These are phyloP conservation scores for Ophioninae sp. DNA, from an alignment of 2,888 invertebrate genomes.

Conservation along the genomic window DNA sequence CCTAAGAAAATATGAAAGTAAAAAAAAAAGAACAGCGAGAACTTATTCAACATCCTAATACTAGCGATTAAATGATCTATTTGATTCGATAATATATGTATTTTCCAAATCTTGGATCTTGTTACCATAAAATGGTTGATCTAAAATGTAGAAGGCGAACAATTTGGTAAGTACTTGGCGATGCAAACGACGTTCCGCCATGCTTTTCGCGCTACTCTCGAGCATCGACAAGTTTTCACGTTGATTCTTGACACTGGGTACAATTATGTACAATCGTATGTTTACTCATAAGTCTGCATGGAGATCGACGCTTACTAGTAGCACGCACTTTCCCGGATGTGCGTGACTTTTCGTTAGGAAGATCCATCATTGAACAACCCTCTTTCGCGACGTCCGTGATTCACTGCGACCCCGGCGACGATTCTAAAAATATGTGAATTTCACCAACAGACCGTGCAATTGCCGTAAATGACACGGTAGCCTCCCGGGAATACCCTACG, in stretches of 20 bases:
- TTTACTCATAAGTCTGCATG: not conserved
- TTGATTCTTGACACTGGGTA: not conserved
- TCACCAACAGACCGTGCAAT: slow-evolving; percentile 23
- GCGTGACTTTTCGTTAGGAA: slow-evolving; percentile 54
- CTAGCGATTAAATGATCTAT: not conserved
- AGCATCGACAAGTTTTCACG: not conserved
- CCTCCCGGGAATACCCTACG: not conserved
- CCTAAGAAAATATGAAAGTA: too few species aligned
- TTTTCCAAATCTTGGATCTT: too few species aligned
- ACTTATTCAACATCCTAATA: too few species aligned
- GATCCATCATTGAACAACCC: slow-evolving; percentile 3
- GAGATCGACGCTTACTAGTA: slow-evolving; percentile 8
- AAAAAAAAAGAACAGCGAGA: too few species aligned
- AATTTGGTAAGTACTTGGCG: too few species aligned
- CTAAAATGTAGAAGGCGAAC: too few species aligned
- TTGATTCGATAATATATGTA: not conserved
- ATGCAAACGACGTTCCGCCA: too few species aligned
- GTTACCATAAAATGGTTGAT: too few species aligned
- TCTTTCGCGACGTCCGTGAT: slow-evolving; percentile 15
- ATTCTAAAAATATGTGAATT: slow-evolving; percentile 45
- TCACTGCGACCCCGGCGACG: slow-evolving; percentile 26
- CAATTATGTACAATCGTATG: not conserved
- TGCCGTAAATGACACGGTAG: slow-evolving; percentile 38
- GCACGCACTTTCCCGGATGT: slow-evolving; percentile 62
- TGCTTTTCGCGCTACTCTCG: not conserved